Percentiles rank a stretch among this genome's conserved stretches.
Conservation (phyloP, 2,888 invertebrate genomes). For the Phragmatobia fuliginosa region DNA sequence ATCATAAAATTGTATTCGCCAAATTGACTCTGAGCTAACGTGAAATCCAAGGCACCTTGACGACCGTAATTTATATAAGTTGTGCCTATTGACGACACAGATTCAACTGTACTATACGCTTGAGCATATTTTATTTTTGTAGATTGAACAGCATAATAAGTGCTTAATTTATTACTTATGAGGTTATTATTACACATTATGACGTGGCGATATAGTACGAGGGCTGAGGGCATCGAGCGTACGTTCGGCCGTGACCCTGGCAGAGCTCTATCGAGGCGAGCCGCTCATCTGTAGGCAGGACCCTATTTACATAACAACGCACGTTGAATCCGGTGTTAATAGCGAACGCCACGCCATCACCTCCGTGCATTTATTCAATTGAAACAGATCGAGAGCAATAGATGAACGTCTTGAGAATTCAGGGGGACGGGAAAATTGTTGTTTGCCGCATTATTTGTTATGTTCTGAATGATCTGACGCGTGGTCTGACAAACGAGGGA, state of each 20-base stretch:
- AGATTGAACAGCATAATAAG: constrained; percentile 33
- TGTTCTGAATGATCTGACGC: constrained; percentile 11
- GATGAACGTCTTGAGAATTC: constrained; percentile 70
- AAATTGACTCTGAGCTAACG: constrained; percentile 63
- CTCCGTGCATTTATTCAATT: constrained; percentile 79
- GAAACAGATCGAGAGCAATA: constrained; percentile 76
- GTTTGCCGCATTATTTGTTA: constrained; percentile 25
- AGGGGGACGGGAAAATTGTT: constrained; percentile 46
- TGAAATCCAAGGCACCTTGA: constrained; percentile 40
- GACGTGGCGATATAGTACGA: constrained; percentile 45
- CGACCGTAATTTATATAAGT: constrained; percentile 24
- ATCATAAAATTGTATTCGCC: constrained; percentile 68
- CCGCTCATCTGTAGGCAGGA: constrained; percentile 49
- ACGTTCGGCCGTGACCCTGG: constrained; percentile 63
- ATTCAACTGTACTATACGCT: constrained; percentile 11
- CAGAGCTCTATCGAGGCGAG: constrained; percentile 41
- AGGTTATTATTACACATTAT: constrained; percentile 45
- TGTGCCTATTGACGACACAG: constrained; percentile 44
- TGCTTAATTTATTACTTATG: constrained; percentile 30
- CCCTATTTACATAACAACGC: constrained; percentile 77
- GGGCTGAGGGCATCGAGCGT: constrained; percentile 54
- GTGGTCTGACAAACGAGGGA: neutral
- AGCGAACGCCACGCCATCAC: constrained; percentile 64
- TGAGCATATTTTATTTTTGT: constrained; percentile 34
- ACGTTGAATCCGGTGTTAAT: constrained; percentile 63